Evolutionary conservation across 2,113 vertebrate genomes (phyloP), one percentile per base, ranked within the genome.

Genomic region (Plestiodon gilberti): DNA sequence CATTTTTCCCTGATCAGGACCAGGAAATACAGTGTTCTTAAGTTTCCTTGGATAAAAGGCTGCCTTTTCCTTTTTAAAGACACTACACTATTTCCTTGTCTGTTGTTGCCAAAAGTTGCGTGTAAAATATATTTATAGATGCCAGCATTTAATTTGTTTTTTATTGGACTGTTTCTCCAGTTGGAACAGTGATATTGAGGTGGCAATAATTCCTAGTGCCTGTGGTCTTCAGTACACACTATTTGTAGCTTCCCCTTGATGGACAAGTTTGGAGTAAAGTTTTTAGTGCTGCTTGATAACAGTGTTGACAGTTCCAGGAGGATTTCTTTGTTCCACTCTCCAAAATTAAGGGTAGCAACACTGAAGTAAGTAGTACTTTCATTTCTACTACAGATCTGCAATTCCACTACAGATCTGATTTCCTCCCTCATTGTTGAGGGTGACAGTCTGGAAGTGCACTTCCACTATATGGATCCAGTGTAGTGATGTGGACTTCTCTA

Each of bases 111-210:
- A 74, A 75, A 83, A 43, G 38, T 62, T 10, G 25, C 43, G 62
- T 75, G 20, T 70, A 38, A 70, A 57, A 35, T n/a, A n/a, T n/a
- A n/a, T n/a, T n/a, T n/a, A 38, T 59, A 82, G n/a, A 57, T 20
- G 62, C 61, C 28, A 22, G 0, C 28, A 48, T 62, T 71, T 81
- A 52, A n/a, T 86, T 86, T 80, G 33, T 40, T 40, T 86, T 33
- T 48, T n/a, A 28, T 28, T 74, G 22, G 38, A n/a, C 59, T 61
- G 30, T 64, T 48, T 70, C 57, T 81, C 30, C 30, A 33, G 35
- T 61, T 48, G 40, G 23, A 83, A 61, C 62, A 86, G 74, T 59
- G 0, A 35, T 76, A 87, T 73, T 73, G 87, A 87, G 61, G 79
- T 85, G 82, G 55, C 35, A 18, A 1, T 78, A 87, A 88, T 80